Evolutionary conservation across 2,888 invertebrate species (phyloP).

Genomic region (Diachrysia chrysitis): DNA sequence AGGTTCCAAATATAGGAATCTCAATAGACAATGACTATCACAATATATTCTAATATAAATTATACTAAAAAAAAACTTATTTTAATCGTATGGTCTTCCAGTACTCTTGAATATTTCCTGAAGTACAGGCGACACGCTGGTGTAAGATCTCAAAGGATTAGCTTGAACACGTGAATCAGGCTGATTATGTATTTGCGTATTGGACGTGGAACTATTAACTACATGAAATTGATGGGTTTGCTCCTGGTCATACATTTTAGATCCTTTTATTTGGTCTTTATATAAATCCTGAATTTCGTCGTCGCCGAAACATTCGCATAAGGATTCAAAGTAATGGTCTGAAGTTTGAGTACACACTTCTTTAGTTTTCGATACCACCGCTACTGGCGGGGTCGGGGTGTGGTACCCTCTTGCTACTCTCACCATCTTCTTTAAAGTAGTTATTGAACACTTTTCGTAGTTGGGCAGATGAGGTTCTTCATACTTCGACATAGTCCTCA

Average conservation of each 20-base stretch:
- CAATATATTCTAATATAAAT: not conserved
- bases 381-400: slow-evolving; percentile 31
- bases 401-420: slow-evolving; percentile 63
- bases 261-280: slow-evolving; percentile 4
- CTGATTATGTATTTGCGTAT: not conserved
- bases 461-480: slow-evolving; percentile 68
- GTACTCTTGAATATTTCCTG: slow-evolving; percentile 11
- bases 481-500: slow-evolving; percentile 72
- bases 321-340: slow-evolving; percentile 69
- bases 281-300: slow-evolving; percentile 39
- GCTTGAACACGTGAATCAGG: not conserved
- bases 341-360: slow-evolving; percentile 71
- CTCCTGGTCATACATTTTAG: slow-evolving; percentile 9
- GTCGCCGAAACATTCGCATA: slow-evolving; percentile 77
- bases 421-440: slow-evolving; percentile 68
- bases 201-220: not conserved
- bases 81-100: slow-evolving; percentile 5
- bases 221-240: slow-evolving; percentile 2
- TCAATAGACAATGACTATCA: not conserved
- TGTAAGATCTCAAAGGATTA: not conserved
- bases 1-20: not conserved
- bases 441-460: slow-evolving; percentile 73
- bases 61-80: not conserved
- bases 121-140: slow-evolving; percentile 7
- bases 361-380: slow-evolving; percentile 63